A percentile compares a stretch with the other conserved stretches of the same genome.
Evolutionary conservation across 2,797 vertebrate species (phyloP).

Genomic region (Sus cebifrons): DNA sequence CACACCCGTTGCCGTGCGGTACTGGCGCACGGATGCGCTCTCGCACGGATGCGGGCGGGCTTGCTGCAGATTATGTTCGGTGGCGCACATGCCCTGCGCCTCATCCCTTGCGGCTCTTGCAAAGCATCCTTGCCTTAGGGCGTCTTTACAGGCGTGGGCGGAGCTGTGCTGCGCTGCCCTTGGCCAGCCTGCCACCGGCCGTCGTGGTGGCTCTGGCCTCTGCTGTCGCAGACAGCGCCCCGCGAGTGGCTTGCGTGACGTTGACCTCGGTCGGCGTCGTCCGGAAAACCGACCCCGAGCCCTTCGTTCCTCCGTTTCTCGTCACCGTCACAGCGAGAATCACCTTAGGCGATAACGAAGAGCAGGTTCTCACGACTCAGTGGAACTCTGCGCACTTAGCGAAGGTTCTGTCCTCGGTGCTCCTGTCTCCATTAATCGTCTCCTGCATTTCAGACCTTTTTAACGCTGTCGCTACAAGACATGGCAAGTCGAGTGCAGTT

Average conservation of each 20-base stretch:
- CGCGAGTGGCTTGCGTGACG: not conserved
- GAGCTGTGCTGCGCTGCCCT: not conserved
- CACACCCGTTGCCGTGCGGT: fast-evolving
- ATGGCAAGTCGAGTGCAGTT: constrained; percentile 99
- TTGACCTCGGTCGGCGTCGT: no score
- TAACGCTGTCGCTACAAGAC: constrained; percentile 99
- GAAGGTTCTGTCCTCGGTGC: not conserved
- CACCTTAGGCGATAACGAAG: not conserved
- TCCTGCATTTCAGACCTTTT: constrained; percentile 95
- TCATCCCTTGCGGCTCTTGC: not conserved
- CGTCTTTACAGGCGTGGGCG: not conserved
- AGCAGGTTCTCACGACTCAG: not conserved
- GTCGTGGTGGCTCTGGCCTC: not conserved
- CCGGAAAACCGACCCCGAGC: not conserved
- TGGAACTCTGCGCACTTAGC: not conserved
- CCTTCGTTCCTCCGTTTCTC: not conserved
- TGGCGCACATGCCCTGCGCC: no score
- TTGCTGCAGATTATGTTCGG: not conserved
- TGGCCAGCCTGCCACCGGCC: not conserved
- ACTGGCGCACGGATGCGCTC: fast-evolving
- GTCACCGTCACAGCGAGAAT: constrained; percentile 7
- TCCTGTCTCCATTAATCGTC: constrained; percentile 53
- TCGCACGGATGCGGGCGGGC: not conserved
- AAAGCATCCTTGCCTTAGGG: not conserved
- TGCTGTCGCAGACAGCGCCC: not conserved